Percentiles rank a stretch among this genome's conserved stretches.
These are phyloP conservation scores for Thermophis baileyi DNA, from an alignment of 2,113 vertebrate genomes.

Conservation along the genomic window DNA sequence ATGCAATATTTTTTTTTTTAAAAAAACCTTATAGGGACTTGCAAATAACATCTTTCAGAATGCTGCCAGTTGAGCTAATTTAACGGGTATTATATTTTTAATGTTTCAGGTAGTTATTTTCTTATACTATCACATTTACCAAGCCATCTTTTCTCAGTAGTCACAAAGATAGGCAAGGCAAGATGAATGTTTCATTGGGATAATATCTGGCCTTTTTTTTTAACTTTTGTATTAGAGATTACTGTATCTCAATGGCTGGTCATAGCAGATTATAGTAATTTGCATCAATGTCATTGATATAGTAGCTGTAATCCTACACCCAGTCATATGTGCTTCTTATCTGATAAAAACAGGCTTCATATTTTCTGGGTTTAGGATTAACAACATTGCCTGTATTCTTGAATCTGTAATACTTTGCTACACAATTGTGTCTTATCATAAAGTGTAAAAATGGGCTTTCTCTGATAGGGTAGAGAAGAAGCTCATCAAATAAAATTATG, in stretches of 20 bases:
- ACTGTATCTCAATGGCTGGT: constrained; percentile 55
- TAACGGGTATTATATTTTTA: constrained; percentile 75
- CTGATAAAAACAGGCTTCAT: not conserved
- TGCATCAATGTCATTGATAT: constrained; percentile 57
- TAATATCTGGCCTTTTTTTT: constrained; percentile 32
- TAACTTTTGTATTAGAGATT: constrained; percentile 52
- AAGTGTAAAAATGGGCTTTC: constrained; percentile 50
- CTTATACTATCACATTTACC: constrained; percentile 69
- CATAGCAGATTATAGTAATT: constrained; percentile 63
- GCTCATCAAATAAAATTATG: constrained; percentile 56
- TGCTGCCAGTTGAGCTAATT: constrained; percentile 72
- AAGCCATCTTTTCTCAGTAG: constrained; percentile 60
- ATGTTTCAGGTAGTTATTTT: constrained; percentile 72
- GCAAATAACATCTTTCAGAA: constrained; percentile 58
- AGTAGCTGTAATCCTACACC: constrained; percentile 38
- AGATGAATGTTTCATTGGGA: constrained; percentile 44
- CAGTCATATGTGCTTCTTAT: not conserved
- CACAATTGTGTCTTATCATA: constrained; percentile 47
- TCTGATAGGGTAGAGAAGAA: constrained; percentile 17
- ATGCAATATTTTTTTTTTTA: constrained; percentile 70
- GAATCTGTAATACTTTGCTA: constrained; percentile 67
- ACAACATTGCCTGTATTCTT: constrained; percentile 58
- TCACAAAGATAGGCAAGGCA: constrained; percentile 53
- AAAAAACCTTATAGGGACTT: constrained; percentile 43
- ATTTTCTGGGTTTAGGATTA: not conserved